Evolutionary conservation across 2,113 vertebrate species (phyloP).

Genomic region (Amblyornis subalaris): DNA sequence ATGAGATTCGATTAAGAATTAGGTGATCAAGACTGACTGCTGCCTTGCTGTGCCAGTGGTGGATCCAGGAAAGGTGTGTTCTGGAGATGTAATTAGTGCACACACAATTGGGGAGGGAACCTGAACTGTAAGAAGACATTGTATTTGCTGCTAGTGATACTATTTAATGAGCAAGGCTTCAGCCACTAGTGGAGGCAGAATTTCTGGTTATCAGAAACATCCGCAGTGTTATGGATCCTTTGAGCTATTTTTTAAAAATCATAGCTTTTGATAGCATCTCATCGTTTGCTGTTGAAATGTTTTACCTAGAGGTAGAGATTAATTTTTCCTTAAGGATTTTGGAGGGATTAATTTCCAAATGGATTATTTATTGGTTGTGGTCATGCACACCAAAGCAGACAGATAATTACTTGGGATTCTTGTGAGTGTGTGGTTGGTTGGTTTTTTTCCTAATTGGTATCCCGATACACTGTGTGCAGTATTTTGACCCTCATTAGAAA

Average conservation of each 20-base stretch:
- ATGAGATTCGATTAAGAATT: background rate
- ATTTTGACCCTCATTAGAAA: background rate
- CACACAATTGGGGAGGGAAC: background rate
- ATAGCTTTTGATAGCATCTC: background rate
- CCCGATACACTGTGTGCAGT: background rate
- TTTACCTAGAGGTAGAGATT: background rate
- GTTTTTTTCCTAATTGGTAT: background rate
- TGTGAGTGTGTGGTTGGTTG: accelerated
- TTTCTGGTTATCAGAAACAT: background rate
- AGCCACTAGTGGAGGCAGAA: background rate
- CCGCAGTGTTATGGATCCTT: background rate
- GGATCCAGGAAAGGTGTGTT: background rate
- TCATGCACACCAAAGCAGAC: background rate
- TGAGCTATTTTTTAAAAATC: background rate
- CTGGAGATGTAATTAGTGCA: background rate
- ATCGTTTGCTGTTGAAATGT: background rate
- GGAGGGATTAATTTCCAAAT: background rate
- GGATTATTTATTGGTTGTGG: background rate
- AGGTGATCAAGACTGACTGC: background rate
- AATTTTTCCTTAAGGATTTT: background rate
- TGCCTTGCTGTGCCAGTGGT: background rate
- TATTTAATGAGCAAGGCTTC: background rate
- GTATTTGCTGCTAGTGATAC: background rate
- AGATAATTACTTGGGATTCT: background rate
- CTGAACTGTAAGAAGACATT: background rate